Evolutionary conservation across 1,140 invertebrate genomes (phyloP), one percentile per base, ranked within the genome.

Genomic region (Ooceraea biroi): DNA sequence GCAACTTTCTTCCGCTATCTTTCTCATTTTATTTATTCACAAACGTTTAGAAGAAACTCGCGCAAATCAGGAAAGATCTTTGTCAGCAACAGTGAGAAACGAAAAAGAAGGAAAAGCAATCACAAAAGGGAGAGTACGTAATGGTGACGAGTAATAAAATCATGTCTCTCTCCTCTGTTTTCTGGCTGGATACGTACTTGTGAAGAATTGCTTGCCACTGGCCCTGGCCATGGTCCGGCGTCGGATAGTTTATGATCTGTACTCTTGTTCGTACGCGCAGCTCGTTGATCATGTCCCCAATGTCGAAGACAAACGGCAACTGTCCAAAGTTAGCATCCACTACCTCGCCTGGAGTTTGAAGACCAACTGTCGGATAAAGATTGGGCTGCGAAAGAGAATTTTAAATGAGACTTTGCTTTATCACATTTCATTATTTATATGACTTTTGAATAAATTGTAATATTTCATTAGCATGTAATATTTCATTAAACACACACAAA

Each of bases 281-380:
- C 94, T 99, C 98, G 92, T 97, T 96, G 95, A 99, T 97, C 97
- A 99, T 99, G 91, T 99, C 98, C 93, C 99, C 97, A 89, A 99
- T 99, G 95, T 99, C 98, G 95, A 99, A 99, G 84, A 98, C 96
- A 95, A 99, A 99, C 11, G 98, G 98, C 88, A 97, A 96, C 93
- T 99, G 98, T 0, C 99, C 99, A 94, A 99, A 99, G 95, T 99
- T 99, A 2, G 99, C 98, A 94, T 99, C 98, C 12, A 99, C 98
- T 44, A 99, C 97, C 95, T 99, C 99, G 58, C 98, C 99, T 0
- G 99, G 98, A 60, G 99, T 99, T 95, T 99, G 99, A 61, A 99
- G 95, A 22, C 99, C 99, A 80, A 99, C 99, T 2, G 99, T 99
- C 19, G 99, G 99, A 95, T 99, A 99, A 55, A 99, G 95, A 95